Percentiles rank a stretch among this genome's conserved stretches.
Conservation (phyloP, 2,113 vertebrate species). For the Symphodus melops region DNA sequence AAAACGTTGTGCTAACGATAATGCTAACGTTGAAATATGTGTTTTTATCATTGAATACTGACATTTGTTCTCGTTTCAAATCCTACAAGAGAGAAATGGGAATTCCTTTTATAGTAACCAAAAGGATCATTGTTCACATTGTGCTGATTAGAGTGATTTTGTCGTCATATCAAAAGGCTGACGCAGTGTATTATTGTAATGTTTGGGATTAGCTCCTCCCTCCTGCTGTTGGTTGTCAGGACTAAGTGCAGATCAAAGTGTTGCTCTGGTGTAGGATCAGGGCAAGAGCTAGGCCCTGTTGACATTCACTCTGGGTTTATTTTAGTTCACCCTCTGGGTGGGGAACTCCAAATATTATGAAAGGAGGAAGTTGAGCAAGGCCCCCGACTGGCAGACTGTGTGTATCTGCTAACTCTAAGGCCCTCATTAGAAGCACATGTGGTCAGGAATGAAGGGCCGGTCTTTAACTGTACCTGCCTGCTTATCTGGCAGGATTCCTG, state of each 20-base stretch:
- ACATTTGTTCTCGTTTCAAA: no score
- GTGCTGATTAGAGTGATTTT: slow-evolving; percentile 47
- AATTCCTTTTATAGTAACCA: neutral
- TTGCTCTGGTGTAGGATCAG: slow-evolving; percentile 53
- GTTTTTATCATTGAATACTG: neutral
- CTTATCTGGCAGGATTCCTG: slow-evolving; percentile 46
- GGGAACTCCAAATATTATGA: slow-evolving; percentile 83
- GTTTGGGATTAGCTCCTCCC: slow-evolving; percentile 60
- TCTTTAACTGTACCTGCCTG: slow-evolving; percentile 51
- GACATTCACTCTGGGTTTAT: slow-evolving; percentile 72
- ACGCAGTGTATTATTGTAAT: slow-evolving; percentile 51
- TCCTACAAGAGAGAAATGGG: no score
- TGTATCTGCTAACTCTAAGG: slow-evolving; percentile 53
- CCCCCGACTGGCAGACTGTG: slow-evolving; percentile 55
- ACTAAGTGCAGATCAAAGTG: slow-evolving; percentile 76
- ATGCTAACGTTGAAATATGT: neutral
- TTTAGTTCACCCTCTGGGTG: slow-evolving; percentile 78
- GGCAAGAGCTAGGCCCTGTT: slow-evolving; percentile 58
- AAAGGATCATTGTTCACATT: slow-evolving; percentile 7
- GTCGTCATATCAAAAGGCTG: slow-evolving; percentile 29
- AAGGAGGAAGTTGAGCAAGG: slow-evolving; percentile 77
- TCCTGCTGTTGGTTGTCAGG: slow-evolving; percentile 68
- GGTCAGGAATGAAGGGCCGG: slow-evolving; percentile 31
- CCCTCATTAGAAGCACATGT: slow-evolving; percentile 81
- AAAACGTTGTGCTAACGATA: neutral